Base-by-base conservation (phyloP, 2,888 invertebrate genomes). In the Erpobdella octoculata region DNA sequence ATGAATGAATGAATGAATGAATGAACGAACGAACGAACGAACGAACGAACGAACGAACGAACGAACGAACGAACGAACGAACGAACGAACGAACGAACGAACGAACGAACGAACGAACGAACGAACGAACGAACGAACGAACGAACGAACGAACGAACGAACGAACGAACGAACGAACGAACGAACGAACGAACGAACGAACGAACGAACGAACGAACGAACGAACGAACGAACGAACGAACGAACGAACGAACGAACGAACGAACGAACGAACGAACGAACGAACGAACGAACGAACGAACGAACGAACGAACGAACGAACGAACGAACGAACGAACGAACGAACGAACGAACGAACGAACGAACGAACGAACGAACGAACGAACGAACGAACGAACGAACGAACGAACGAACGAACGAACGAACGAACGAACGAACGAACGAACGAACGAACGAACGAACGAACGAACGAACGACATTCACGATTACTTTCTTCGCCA, bases 151-250 rank as follows among this genome's bases (percentile, higher is more conserved):
- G 46, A 41, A 41, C n/a, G 46, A 41, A 41, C n/a, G 46, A 41
- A 15, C 12, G 46, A 41, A n/a, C 46, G n/a, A 41, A 41, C n/a
- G 46, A 41, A 41, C 12, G 46, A 41, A 41, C n/a, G n/a, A n/a
- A 41, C n/a, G 46, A n/a, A n/a, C n/a, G 46, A 15, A 41, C 12
- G 46, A 41, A 41, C n/a, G 46, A 41, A 41, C n/a, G 46, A 41
- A 41, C n/a, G 46, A 41, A 41, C n/a, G 46, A 15, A 41, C n/a
- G 46, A n/a, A 41, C n/a, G 46, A 41, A 15, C n/a, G n/a, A 41
- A 41, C n/a, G 46, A 41, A 41, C n/a, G 46, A 41, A 41, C n/a
- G n/a, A 41, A 41, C 46, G 46, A 41, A n/a, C n/a, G 46, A n/a
- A n/a, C 46, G 46, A 41, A 41, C n/a, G 46, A 41, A 41, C n/a